Base-by-base conservation (phyloP, 2,888 invertebrate species). In the Eupithecia dodoneata region DNA sequence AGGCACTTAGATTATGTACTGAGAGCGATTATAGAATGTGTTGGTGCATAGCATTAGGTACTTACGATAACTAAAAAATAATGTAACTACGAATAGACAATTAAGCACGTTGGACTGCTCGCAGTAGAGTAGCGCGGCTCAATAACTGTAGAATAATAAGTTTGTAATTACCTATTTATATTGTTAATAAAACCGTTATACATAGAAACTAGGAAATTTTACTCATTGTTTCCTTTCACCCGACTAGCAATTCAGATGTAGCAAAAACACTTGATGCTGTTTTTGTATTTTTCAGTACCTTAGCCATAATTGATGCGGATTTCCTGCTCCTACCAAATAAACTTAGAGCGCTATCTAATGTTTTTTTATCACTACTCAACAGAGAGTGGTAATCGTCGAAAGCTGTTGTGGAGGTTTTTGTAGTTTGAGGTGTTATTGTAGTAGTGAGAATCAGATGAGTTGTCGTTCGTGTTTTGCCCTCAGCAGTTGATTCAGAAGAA, bases 161-260 rank as follows among this genome's bases (percentile, higher is more conserved):
- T 94, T 95, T 94, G 92, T 94, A 94, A 94, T 92, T 94, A 93
- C 87, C 91, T 93, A 93, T 95, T 94, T 94, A 94, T 94, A 94
- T 94, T 95, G 95, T 95, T 95, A 95, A 94, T 94, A 95, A 95
- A 95, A 95, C 90, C 91, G 95, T 95, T 95, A 94, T 93, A 92
- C 89, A 93, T 94, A 94, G 91, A 79, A 79, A 89, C 13, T 45
- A 84, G 85, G 80, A 71, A 47, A 75, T 83, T 83, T 88, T 85
- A 73, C 13, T 66, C 42, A 44, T 69, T 44, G 49, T 72, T 70
- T 52, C 15, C 49, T 59, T 47, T 66, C 73, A 74, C 15, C 63
- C 59, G 49, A 15, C 59, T 18, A 73, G 52, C 52, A 71, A 69
- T 45, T 65, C 65, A 47, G 71, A 70, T 1, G 30, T 49, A 45